Evolutionary conservation across 2,797 vertebrate genomes (phyloP).

Genomic region (Phrynocephalus vlangalii): DNA sequence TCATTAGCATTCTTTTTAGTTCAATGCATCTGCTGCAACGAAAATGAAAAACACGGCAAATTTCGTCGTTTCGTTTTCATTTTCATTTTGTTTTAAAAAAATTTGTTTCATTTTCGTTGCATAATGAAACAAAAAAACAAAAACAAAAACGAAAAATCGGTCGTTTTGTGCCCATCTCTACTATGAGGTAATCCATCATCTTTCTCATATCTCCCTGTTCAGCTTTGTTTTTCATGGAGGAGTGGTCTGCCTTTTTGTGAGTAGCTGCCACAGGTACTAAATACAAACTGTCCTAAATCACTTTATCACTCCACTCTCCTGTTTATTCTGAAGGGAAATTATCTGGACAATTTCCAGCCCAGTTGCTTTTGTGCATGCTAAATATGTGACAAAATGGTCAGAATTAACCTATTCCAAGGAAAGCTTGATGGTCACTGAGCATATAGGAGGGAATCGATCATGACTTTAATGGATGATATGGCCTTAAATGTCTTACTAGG

Average conservation of each 20-base stretch:
- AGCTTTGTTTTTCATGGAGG: not conserved
- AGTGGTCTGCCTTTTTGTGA: not conserved
- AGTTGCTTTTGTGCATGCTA: not conserved
- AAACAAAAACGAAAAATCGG: too few species aligned
- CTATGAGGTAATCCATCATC: not conserved
- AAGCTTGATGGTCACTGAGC: not conserved
- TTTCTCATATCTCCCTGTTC: not conserved
- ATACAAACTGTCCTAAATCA: not conserved
- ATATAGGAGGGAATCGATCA: not conserved
- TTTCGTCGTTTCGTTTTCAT: too few species aligned
- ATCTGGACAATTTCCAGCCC: not conserved
- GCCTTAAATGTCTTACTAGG: not conserved
- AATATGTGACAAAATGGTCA: not conserved
- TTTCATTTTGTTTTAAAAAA: too few species aligned
- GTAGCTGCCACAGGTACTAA: not conserved
- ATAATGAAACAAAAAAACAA: too few species aligned
- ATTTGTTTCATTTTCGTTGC: too few species aligned
- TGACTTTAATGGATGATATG: not conserved
- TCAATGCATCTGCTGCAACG: too few species aligned
- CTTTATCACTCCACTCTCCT: not conserved
- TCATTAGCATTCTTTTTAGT: too few species aligned
- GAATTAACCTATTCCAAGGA: slow-evolving; percentile 3
- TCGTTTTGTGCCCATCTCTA: too few species aligned
- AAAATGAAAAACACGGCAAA: too few species aligned
- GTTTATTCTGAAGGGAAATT: not conserved